Evolutionary conservation across 2,113 vertebrate genomes (phyloP).

Genomic region (Microcebus tavaratra): DNA sequence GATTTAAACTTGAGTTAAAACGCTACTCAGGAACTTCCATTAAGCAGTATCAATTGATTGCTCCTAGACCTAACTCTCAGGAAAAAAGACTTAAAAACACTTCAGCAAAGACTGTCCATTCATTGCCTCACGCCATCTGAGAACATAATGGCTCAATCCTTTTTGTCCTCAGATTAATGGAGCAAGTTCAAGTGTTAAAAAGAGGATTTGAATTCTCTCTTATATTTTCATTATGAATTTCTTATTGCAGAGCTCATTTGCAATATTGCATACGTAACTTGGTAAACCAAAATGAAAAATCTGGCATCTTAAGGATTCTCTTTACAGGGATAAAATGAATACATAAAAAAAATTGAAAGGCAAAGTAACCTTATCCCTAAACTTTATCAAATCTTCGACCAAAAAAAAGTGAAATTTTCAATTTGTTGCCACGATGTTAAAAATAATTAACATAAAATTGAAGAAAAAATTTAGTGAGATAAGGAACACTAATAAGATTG

Average conservation of each 20-base stretch:
- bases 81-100: slow-evolving; percentile 59
- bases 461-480: slow-evolving; percentile 47
- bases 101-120: slow-evolving; percentile 68
- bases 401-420: slow-evolving; percentile 47
- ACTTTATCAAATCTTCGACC: background rate
- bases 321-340: slow-evolving; percentile 81
- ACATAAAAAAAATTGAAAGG: slow-evolving; percentile 69
- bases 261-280: slow-evolving; percentile 83
- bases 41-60: slow-evolving; percentile 75
- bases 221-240: slow-evolving; percentile 84
- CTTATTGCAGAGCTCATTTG: slow-evolving; percentile 82
- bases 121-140: slow-evolving; percentile 65
- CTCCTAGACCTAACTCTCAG: slow-evolving; percentile 71
- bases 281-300: slow-evolving; percentile 78
- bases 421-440: slow-evolving; percentile 46
- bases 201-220: slow-evolving; percentile 81
- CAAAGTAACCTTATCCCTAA: background rate
- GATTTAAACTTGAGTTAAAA: slow-evolving; percentile 81
- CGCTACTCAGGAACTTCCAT: slow-evolving; percentile 78
- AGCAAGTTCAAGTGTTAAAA: slow-evolving; percentile 79
- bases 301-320: slow-evolving; percentile 76
- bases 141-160: slow-evolving; percentile 78
- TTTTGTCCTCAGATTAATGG: slow-evolving; percentile 83
- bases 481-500: slow-evolving; percentile 43
- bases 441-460: slow-evolving; percentile 56